Evolutionary conservation across 1,140 invertebrate genomes (phyloP).

Genomic region (Triops cancriformis): DNA sequence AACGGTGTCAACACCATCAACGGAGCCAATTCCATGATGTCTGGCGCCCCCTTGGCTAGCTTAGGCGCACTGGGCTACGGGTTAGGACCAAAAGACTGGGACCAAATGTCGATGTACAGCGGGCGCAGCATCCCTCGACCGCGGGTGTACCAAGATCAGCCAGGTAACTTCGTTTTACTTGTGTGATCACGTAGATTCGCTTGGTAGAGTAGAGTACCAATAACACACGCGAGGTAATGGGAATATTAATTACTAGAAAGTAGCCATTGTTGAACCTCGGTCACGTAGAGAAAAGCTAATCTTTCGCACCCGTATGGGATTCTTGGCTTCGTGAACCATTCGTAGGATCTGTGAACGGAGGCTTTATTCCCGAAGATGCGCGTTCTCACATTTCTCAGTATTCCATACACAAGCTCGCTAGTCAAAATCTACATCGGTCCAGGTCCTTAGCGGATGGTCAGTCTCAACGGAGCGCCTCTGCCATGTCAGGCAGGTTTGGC

Average conservation of each 20-base stretch:
- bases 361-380: conserved; percentile 54
- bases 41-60: conserved; percentile 23
- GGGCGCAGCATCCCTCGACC: conserved; percentile 77
- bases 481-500: conserved; percentile 64
- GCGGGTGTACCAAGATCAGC: conserved; percentile 49
- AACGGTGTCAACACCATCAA: background rate
- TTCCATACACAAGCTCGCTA: conserved; percentile 23
- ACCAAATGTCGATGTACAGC: conserved; percentile 85
- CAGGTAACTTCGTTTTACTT: conserved; percentile 15
- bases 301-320: background rate
- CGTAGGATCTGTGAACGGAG: conserved; percentile 49
- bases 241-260: too few species aligned
- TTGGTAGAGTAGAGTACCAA: background rate
- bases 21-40: conserved; percentile 25
- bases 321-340: conserved; percentile 14
- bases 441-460: conserved; percentile 70
- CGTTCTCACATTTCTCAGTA: conserved; percentile 49
- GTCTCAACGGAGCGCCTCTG: conserved; percentile 73
- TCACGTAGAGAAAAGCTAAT: background rate
- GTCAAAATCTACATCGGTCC: conserved; percentile 17
- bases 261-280: too few species aligned
- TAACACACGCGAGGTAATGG: too few species aligned
- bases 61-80: conserved; percentile 26
- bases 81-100: conserved; percentile 58
- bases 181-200: background rate